A percentile compares a stretch with the other conserved stretches of the same genome.
Conservation (phyloP, 2,113 vertebrate species). For the Conger conger region DNA sequence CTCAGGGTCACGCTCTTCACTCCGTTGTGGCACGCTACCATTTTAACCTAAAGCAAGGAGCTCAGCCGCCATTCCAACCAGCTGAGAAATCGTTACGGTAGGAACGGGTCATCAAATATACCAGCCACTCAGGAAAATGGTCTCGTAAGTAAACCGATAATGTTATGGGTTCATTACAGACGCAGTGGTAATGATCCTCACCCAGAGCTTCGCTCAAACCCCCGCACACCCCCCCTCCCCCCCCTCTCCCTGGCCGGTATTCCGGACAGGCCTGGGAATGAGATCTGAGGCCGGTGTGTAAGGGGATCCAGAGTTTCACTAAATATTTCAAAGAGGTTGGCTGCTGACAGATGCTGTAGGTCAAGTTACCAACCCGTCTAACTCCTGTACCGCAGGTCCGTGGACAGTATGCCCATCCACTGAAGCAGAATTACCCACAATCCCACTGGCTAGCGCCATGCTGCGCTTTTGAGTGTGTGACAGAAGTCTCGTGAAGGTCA, state of each 20-base stretch:
- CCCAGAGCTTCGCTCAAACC: background rate
- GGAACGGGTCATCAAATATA: background rate
- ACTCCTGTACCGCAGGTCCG: background rate
- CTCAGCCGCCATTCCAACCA: background rate
- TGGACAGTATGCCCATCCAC: background rate
- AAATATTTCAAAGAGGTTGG: conserved; percentile 4
- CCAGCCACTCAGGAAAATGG: background rate
- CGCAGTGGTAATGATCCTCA: background rate
- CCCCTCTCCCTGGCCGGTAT: background rate
- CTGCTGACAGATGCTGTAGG: background rate
- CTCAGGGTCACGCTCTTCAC: background rate
- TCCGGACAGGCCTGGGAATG: background rate
- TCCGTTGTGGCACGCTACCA: too few relatives aligned
- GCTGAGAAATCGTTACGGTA: background rate
- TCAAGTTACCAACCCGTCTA: background rate
- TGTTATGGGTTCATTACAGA: background rate
- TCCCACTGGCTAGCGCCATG: background rate
- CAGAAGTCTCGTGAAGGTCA: background rate
- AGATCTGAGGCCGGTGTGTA: background rate
- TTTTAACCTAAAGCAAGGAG: too few relatives aligned
- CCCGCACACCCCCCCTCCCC: background rate
- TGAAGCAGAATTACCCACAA: background rate
- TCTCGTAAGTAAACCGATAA: background rate
- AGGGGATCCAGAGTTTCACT: background rate
- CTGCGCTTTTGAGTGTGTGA: background rate